Evolutionary conservation across 1,140 invertebrate genomes (phyloP), one percentile per base, ranked within the genome.

Genomic region (Aphaenogaster floridana): DNA sequence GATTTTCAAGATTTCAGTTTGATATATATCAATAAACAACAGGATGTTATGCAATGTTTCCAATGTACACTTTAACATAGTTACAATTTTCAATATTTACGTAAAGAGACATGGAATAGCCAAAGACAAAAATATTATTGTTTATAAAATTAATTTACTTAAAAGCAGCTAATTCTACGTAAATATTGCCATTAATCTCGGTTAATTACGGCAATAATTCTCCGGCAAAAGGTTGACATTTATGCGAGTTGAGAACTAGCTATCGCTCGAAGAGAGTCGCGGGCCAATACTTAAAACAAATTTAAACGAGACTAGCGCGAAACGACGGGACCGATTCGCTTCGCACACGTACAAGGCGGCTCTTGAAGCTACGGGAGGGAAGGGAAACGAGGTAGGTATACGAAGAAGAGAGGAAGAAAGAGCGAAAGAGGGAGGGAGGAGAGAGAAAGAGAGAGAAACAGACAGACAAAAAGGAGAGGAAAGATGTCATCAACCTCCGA

Each of bases 401-500:
- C 21, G 68, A 88, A 72, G 78, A 64, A 21, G 59, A 64, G 66
- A 69, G 7, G 42, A 69, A 61, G 36, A 48, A 50, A 42, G 81
- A 59, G 36, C 45, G 81, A 61, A 3, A 57, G 28, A 52, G 71
- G 63, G 15, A 4, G 36, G 36, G 36, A 86, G 81, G 88, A 28
- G 54, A 36, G 54, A 36, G n/a, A 72, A 57, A 59, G 21, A 36
- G 42, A 11, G 54, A 71, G 69, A 48, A 6, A 48, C 71, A n/a
- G 17, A 42, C 0, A 76, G 36, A 45, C n/a, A 45, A 52, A 77
- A 61, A 61, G 78, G 71, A 88, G 89, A 90, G 87, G 89, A 91
- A 91, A 91, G 90, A 91, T 91, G 90, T 91, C 90, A 91, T 91
- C 90, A 91, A 91, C 90, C 90, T 91, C 89, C 69, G 63, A 86